Evolutionary conservation across 2,113 vertebrate species (phyloP).

Genomic region (Dryoscopus gambensis): DNA sequence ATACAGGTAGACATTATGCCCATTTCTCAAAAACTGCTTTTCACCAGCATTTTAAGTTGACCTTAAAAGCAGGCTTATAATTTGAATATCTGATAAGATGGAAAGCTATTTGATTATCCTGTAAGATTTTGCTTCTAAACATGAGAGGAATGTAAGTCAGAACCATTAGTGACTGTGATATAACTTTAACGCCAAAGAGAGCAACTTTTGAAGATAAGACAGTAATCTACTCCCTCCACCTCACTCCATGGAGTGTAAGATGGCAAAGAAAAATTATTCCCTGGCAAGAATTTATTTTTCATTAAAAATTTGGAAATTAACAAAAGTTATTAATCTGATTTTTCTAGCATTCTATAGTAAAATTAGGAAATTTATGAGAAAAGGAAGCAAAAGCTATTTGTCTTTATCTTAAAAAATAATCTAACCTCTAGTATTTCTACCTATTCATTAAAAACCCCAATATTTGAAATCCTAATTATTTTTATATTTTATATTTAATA

Average conservation of each 20-base stretch:
- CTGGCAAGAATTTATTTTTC: not conserved
- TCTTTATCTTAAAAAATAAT: not conserved
- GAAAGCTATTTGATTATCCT: not conserved
- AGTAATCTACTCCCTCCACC: not conserved
- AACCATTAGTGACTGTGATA: not conserved
- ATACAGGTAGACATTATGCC: not conserved
- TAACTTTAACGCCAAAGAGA: not conserved
- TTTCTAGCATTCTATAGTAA: not conserved
- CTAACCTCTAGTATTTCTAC: not conserved
- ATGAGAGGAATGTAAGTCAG: not conserved
- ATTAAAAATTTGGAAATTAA: not conserved
- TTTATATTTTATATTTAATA: not conserved
- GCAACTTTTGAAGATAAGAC: not conserved
- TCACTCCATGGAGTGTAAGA: not conserved
- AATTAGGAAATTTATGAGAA: not conserved
- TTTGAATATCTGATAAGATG: not conserved
- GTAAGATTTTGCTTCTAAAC: not conserved
- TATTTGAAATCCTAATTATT: not conserved
- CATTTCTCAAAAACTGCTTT: not conserved
- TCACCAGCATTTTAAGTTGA: not conserved
- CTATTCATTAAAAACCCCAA: not conserved
- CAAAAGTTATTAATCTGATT: not conserved
- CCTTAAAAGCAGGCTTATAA: not conserved
- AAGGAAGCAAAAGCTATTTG: not conserved
- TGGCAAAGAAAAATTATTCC: not conserved